These are phyloP conservation scores for Perognathus longimembris DNA, from an alignment of 2,113 vertebrate genomes.

Conservation along the genomic window DNA sequence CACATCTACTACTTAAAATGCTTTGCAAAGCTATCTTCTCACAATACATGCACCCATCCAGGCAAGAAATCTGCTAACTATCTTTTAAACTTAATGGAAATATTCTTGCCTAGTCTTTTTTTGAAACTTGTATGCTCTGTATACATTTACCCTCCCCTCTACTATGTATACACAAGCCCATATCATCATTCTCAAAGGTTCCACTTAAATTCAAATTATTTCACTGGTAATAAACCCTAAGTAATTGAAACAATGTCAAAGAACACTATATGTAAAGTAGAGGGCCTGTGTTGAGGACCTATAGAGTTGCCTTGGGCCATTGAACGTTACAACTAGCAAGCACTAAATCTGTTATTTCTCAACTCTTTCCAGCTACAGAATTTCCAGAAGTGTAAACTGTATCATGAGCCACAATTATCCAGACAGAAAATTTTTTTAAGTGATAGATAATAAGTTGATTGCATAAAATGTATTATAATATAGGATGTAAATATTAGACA, in stretches of 20 bases:
- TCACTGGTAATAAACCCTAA: too few species aligned
- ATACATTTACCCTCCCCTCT: not conserved
- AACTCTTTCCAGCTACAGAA: not conserved
- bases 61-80: not conserved
- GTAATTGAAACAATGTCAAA: not conserved
- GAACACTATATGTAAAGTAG: rapidly evolving
- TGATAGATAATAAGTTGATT: too few species aligned
- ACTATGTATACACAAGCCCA: not conserved
- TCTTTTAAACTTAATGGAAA: not conserved
- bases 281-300: not conserved
- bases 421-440: not conserved
- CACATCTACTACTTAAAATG: not conserved
- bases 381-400: not conserved
- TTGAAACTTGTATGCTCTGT: not conserved
- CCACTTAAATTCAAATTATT: not conserved
- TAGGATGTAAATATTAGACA: not conserved
- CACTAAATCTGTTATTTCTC: not conserved
- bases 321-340: not conserved
- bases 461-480: too few species aligned
- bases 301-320: not conserved
- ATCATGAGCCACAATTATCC: not conserved
- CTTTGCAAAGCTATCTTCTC: not conserved
- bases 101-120: not conserved
- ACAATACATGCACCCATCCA: not conserved
- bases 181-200: not conserved